phyloP scores from a whole-genome alignment of 2,113 vertebrate genomes.

The Galemys pyrenaicus region DNA sequence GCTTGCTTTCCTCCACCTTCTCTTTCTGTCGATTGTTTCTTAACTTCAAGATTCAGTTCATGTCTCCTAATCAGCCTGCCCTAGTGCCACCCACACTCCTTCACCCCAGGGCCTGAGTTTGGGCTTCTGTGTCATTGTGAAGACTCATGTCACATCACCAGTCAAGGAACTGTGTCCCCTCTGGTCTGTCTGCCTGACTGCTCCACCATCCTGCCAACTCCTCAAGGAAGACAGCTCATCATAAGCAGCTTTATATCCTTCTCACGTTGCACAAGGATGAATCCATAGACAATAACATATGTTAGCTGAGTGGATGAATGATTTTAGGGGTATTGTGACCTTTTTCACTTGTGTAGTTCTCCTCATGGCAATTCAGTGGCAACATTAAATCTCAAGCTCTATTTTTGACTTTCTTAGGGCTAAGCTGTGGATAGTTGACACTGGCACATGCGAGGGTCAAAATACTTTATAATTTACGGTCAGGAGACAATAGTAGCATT shows the following conservation, averaged over 20 bases:
- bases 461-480: not conserved
- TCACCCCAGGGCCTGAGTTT: not conserved
- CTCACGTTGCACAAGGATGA: not conserved
- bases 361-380: not conserved
- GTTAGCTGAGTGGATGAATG: not conserved
- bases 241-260: not conserved
- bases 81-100: no score
- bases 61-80: not conserved
- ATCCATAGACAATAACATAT: not conserved
- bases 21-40: not conserved
- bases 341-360: not conserved
- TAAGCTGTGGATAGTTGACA: not conserved
- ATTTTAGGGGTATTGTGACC: fast-evolving
- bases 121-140: not conserved
- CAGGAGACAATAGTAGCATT: not conserved
- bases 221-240: not conserved
- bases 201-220: not conserved
- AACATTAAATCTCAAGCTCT: not conserved
- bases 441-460: not conserved
- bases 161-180: not conserved
- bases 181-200: not conserved
- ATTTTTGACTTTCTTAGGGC: not conserved
- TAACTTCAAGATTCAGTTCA: not conserved
- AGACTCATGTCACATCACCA: not conserved
- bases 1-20: not conserved